Base-by-base conservation (phyloP, 2,797 vertebrate species). In the Bufotes viridis region DNA sequence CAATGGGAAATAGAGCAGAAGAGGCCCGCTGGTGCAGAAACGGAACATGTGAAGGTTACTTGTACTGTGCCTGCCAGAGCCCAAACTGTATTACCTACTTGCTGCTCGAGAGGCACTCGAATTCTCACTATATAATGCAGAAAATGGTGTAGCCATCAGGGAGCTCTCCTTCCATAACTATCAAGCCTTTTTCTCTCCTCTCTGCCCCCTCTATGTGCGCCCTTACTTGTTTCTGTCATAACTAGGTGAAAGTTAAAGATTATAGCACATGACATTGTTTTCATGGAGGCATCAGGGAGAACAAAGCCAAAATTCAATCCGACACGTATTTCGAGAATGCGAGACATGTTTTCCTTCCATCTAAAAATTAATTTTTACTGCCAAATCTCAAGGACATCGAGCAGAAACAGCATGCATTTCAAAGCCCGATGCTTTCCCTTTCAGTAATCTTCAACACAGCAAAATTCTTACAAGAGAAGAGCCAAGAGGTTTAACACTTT, bases 1-100 rank as follows among this genome's bases (percentile, higher is more conserved):
- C 70, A 58, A 69, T 67, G 67, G 83, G 83, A 89, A 89, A 86
- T 82, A 89, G 87, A 89, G 87, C 87, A 89, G 67, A 86, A 81
- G 78, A 85, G 29, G 55, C 14, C 83, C 60, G 78, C 78, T 86
- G 83, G 78, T 85, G 87, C 87, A 85, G 85, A 81, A 81, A 81
- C n/a, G 81, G 83, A 74, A 88, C 78, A 88, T 53, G 69, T 53
- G 82, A 81, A 88, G 87, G 87, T 81, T 85, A 81, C 87, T 75
- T 67, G 83, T 88, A 24, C 63, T 57, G 67, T 53, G 78, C 10
- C 76, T 60, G 67, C 60, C 55, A 55, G 53, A 84, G 34, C 82
- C 29, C 65, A 80, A 80, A 72, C 51, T 18, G 18, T 29, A 74
- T 72, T 55, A 88, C 75, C 81, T 84, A 60, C 82, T 70, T 63